Percentiles rank a stretch among this genome's conserved stretches.
phyloP scores from a whole-genome alignment of 2,888 invertebrate species.

The Cartodere bifasciata region DNA sequence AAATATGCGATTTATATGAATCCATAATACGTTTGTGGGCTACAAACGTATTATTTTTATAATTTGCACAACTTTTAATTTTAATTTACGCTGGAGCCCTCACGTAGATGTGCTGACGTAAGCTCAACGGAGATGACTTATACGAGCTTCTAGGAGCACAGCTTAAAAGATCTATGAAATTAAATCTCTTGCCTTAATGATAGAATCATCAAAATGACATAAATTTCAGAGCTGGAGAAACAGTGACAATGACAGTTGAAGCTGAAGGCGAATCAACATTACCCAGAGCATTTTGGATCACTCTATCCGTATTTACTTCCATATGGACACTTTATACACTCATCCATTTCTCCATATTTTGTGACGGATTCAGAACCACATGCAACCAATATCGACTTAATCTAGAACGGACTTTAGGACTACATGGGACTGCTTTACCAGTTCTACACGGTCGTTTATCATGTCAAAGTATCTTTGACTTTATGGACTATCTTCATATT shows the following conservation, averaged over 20 bases:
- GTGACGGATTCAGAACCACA: slow-evolving; percentile 62
- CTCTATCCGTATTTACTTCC: slow-evolving; percentile 46
- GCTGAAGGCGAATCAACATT: slow-evolving; percentile 44
- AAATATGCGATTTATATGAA: too few relatives aligned
- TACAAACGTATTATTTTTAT: too few relatives aligned
- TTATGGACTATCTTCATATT: slow-evolving; percentile 71
- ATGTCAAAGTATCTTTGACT: slow-evolving; percentile 66
- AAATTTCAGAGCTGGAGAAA: slow-evolving; percentile 49
- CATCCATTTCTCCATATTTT: slow-evolving; percentile 53
- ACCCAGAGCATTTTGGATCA: slow-evolving; percentile 54
- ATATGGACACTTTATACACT: slow-evolving; percentile 53
- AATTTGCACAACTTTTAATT: too few relatives aligned
- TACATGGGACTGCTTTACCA: slow-evolving; percentile 44
- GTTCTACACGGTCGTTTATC: slow-evolving; percentile 52
- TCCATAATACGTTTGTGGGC: too few relatives aligned
- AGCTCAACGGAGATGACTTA: too few relatives aligned
- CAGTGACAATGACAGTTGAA: slow-evolving; percentile 50
- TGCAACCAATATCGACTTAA: slow-evolving; percentile 62
- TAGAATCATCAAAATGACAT: not conserved
- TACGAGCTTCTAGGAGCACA: too few relatives aligned
- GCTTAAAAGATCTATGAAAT: too few relatives aligned
- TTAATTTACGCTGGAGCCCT: too few relatives aligned
- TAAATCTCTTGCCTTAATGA: too few relatives aligned
- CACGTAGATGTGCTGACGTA: too few relatives aligned
- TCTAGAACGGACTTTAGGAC: slow-evolving; percentile 44